Evolutionary conservation across 2,113 vertebrate genomes (phyloP).

Genomic region (Cryptomyrus ogoouensis): DNA sequence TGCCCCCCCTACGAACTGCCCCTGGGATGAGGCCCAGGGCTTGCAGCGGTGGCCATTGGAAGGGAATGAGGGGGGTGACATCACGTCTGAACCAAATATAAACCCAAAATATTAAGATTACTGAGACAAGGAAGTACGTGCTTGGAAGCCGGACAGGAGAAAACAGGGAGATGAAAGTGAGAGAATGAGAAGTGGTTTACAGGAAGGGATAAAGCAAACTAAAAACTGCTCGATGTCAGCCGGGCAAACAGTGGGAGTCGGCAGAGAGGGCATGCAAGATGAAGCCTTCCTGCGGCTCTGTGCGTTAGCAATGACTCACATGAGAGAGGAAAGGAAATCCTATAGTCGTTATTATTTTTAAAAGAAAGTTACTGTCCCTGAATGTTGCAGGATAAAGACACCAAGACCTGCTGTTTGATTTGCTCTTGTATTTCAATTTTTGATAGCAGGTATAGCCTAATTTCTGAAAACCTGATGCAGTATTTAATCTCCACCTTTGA

Average conservation of each 20-base stretch:
- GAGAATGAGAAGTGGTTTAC: background rate
- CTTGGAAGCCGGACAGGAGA: background rate
- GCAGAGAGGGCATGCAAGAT: background rate
- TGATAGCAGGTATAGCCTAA: background rate
- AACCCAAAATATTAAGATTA: background rate
- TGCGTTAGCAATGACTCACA: background rate
- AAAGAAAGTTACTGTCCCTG: background rate
- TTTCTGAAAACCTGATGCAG: background rate
- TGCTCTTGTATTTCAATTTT: background rate
- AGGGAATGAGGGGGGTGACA: background rate
- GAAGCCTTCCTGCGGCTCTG: background rate
- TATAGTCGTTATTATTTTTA: background rate
- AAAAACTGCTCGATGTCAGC: background rate
- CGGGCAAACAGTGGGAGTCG: background rate
- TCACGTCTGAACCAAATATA: background rate
- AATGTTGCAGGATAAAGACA: background rate
- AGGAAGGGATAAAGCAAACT: background rate
- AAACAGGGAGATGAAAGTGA: background rate
- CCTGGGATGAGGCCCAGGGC: no score
- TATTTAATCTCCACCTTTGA: background rate
- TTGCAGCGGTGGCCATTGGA: background rate
- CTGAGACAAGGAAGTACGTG: background rate
- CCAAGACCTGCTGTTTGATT: background rate
- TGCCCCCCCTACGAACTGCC: background rate
- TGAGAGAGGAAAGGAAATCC: background rate